Conservation (phyloP, 1,140 invertebrate species). For the Leptopilina clavipes region DNA sequence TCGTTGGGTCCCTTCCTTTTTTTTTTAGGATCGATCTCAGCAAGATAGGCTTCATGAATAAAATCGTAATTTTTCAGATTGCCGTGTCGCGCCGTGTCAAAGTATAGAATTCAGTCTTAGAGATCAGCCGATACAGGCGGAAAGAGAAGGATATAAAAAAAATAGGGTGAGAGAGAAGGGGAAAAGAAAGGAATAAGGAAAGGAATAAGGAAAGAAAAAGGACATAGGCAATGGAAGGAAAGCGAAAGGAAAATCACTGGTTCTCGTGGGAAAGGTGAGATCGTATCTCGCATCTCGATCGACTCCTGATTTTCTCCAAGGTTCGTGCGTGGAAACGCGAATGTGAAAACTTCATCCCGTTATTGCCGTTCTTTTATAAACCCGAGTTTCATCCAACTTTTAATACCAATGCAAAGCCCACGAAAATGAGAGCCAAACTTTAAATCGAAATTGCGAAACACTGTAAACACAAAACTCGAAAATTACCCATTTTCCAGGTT, state of each 20-base stretch:
- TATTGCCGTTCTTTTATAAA: constrained; percentile 30
- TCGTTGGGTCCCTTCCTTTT: constrained; percentile 49
- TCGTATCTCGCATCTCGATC: constrained; percentile 45
- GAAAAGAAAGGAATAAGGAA: constrained; percentile 36
- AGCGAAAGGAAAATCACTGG: constrained; percentile 44
- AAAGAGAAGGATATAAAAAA: no score
- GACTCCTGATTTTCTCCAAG: constrained; percentile 25
- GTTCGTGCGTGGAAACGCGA: constrained; percentile 34
- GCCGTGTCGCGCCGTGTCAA: constrained; percentile 54
- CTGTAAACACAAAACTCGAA: constrained; percentile 28
- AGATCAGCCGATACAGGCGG: constrained; percentile 49
- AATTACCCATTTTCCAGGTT: constrained; percentile 13
- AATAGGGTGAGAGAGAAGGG: neutral
- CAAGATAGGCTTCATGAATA: constrained; percentile 62
- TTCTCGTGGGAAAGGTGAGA: constrained; percentile 52
- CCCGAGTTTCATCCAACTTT: constrained; percentile 30
- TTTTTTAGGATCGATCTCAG: constrained; percentile 55
- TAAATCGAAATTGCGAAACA: constrained; percentile 29
- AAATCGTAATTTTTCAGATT: constrained; percentile 65
- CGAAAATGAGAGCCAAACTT: constrained; percentile 24
- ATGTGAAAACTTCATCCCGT: constrained; percentile 26
- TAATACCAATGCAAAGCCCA: constrained; percentile 22
- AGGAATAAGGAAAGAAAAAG: constrained; percentile 25
- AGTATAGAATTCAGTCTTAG: constrained; percentile 43
- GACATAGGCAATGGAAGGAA: constrained; percentile 20